Conservation (phyloP, 2,113 vertebrate species). For the Nestor notabilis region DNA sequence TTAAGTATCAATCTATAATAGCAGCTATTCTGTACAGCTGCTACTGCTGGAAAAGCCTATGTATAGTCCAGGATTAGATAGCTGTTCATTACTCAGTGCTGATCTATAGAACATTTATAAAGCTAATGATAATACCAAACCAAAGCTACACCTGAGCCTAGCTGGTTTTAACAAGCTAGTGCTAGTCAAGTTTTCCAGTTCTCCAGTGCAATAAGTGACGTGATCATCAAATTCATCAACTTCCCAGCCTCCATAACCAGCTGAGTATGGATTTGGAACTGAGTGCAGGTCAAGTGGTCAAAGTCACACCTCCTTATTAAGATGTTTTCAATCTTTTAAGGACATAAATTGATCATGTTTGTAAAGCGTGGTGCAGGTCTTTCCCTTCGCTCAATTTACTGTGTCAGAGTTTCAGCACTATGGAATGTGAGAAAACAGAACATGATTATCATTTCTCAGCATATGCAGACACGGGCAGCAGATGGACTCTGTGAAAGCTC, state of each 20-base stretch:
- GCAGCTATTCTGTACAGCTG: not conserved
- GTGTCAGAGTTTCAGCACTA: not conserved
- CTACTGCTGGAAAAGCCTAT: not conserved
- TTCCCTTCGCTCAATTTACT: not conserved
- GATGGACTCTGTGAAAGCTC: not conserved
- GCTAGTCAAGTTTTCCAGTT: not conserved
- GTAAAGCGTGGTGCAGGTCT: not conserved
- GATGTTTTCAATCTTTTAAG: not conserved
- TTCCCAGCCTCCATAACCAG: not conserved
- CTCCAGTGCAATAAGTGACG: not conserved
- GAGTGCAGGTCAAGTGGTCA: not conserved
- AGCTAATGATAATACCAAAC: not conserved
- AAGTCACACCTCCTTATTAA: not conserved
- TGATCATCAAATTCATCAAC: fast-evolving
- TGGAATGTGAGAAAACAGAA: not conserved
- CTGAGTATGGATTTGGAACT: not conserved
- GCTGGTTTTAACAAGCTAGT: not conserved
- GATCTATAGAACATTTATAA: not conserved
- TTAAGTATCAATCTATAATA: not conserved
- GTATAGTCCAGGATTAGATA: not conserved
- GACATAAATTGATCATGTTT: not conserved
- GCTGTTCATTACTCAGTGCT: not conserved
- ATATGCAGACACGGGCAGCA: not conserved
- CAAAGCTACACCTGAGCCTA: not conserved
- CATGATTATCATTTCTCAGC: not conserved